phyloP scores from a whole-genome alignment of 2,113 vertebrate species.

The Eubucco bourcierii region DNA sequence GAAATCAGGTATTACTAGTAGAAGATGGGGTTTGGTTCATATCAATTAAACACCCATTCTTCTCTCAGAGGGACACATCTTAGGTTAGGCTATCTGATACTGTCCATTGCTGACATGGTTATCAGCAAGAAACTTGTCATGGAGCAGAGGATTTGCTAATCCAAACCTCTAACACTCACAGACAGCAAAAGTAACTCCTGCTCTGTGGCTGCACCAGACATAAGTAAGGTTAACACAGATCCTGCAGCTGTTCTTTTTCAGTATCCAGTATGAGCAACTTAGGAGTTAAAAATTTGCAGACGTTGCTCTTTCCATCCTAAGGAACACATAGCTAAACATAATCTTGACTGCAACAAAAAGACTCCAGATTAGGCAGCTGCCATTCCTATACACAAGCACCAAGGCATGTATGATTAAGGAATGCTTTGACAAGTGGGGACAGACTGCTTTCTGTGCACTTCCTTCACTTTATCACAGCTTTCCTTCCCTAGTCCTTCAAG shows the following conservation, averaged over 20 bases:
- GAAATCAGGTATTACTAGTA: not conserved
- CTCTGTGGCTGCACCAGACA: not conserved
- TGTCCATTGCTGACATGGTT: not conserved
- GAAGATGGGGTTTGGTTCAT: not conserved
- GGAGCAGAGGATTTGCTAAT: not conserved
- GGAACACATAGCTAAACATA: not conserved
- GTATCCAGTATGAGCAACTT: not conserved
- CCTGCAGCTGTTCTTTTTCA: not conserved
- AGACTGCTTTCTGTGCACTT: not conserved
- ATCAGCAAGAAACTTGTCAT: not conserved
- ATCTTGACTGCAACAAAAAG: not conserved
- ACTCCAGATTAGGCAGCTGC: not conserved
- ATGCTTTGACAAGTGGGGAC: not conserved
- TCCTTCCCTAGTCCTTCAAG: not conserved
- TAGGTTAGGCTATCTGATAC: not conserved
- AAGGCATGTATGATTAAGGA: not conserved
- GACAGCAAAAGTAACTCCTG: not conserved
- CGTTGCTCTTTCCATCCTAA: not conserved
- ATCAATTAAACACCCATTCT: not conserved
- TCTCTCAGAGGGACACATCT: not conserved
- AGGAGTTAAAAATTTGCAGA: not conserved
- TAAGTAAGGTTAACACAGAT: not conserved
- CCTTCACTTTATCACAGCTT: not conserved
- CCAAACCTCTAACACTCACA: not conserved
- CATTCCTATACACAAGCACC: not conserved